phyloP scores from a whole-genome alignment of 92 coral and sea anemone species.

The Isaurus tuberculatus region DNA sequence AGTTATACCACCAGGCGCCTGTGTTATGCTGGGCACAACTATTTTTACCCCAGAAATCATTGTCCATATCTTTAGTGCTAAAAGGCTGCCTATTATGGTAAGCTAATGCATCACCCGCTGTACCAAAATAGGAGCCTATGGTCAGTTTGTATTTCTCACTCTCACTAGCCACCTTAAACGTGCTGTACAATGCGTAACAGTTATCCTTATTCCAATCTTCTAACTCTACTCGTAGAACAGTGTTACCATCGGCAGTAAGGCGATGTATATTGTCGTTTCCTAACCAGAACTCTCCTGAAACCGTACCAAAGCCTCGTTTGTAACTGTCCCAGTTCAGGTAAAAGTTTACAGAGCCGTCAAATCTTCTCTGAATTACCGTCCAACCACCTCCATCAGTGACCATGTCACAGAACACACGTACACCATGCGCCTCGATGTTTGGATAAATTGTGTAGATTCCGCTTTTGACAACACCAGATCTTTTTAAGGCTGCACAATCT shows the following conservation, averaged over 20 bases:
- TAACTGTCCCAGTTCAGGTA: neutral
- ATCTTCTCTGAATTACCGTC: neutral
- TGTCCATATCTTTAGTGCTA: neutral
- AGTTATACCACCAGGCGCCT: neutral
- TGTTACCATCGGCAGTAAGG: neutral
- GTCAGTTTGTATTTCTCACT: neutral
- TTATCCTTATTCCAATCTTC: neutral
- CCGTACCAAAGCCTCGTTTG: neutral
- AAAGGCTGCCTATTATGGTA: neutral
- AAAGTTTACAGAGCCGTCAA: neutral
- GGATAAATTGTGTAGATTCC: neutral
- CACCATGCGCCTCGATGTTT: neutral
- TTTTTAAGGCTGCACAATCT: neutral
- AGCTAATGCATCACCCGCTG: neutral
- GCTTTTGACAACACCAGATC: neutral
- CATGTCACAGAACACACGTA: neutral
- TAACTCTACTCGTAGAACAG: neutral
- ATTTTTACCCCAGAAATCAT: neutral
- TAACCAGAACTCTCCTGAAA: neutral
- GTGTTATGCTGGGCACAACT: neutral
- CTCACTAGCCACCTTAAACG: neutral
- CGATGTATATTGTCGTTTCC: neutral
- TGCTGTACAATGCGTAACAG: neutral
- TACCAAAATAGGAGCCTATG: neutral
- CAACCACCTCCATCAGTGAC: neutral